Conservation (phyloP, 1,140 invertebrate species). For the Ips nitidus region DNA sequence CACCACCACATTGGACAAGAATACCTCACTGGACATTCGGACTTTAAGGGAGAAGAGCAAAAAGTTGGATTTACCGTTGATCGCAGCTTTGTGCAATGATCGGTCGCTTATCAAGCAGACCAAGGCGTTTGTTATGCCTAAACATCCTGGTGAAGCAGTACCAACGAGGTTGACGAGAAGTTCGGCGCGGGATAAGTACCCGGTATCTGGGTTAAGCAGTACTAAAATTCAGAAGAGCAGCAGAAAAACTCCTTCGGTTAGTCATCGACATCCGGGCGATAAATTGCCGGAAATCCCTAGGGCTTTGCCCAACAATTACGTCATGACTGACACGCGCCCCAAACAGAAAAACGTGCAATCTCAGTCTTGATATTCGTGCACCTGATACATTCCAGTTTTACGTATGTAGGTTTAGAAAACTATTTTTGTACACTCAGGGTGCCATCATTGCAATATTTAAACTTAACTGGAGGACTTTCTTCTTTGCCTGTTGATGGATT, state of each 20-base stretch:
- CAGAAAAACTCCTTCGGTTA: slow-evolving; percentile 57
- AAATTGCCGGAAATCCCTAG: slow-evolving; percentile 55
- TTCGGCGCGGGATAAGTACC: slow-evolving; percentile 57
- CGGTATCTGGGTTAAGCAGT: slow-evolving; percentile 63
- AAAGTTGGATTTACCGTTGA: slow-evolving; percentile 83
- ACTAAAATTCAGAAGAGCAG: slow-evolving; percentile 60
- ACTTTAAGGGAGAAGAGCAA: slow-evolving; percentile 82
- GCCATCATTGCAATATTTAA: slow-evolving; percentile 48
- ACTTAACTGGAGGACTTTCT: slow-evolving; percentile 21
- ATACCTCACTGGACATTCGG: slow-evolving; percentile 67
- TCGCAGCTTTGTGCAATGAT: slow-evolving; percentile 88
- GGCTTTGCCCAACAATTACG: slow-evolving; percentile 52
- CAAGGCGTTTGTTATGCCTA: slow-evolving; percentile 76
- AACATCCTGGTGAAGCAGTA: slow-evolving; percentile 56
- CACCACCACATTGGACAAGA: slow-evolving; percentile 16
- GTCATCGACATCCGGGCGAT: slow-evolving; percentile 63
- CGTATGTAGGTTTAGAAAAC: slow-evolving; percentile 23
- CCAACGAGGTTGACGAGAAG: slow-evolving; percentile 40
- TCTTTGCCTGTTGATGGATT: slow-evolving; percentile 11
- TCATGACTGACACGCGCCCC: slow-evolving; percentile 47
- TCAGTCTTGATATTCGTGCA: slow-evolving; percentile 37
- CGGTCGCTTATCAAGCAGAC: slow-evolving; percentile 81
- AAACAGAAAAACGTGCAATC: slow-evolving; percentile 51
- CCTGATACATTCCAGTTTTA: slow-evolving; percentile 35
- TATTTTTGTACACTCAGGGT: slow-evolving; percentile 49